Conservation (phyloP, 1,140 invertebrate genomes). For the Archivesica marissinica region DNA sequence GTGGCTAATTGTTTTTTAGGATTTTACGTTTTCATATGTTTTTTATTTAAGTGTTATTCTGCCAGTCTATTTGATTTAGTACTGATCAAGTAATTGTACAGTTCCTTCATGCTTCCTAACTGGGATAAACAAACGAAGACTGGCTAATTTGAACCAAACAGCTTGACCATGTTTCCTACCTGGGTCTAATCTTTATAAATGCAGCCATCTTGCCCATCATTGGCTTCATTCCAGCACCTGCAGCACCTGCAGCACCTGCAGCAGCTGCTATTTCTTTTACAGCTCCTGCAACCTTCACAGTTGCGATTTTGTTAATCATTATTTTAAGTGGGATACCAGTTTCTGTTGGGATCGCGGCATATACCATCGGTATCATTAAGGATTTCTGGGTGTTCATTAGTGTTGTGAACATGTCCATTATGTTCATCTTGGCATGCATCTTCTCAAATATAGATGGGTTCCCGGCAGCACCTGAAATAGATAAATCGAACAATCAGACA, state of each 20-base stretch:
- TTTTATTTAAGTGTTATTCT: too few relatives aligned
- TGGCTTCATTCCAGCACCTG: neutral
- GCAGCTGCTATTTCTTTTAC: neutral
- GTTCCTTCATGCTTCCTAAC: too few relatives aligned
- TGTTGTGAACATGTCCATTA: constrained; percentile 4
- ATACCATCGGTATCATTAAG: neutral
- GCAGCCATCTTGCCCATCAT: constrained; percentile 15
- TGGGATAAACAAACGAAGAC: too few relatives aligned
- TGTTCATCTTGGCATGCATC: constrained; percentile 1
- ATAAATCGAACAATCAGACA: neutral
- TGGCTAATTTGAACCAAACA: too few relatives aligned
- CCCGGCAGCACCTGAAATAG: neutral
- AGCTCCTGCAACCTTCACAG: constrained; percentile 20
- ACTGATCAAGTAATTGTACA: too few relatives aligned
- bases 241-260: neutral
- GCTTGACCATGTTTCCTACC: neutral
- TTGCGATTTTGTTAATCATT: neutral
- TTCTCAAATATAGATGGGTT: neutral
- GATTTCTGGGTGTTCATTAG: constrained; percentile 15
- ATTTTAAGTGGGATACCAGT: constrained; percentile 40
- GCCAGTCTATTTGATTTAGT: too few relatives aligned
- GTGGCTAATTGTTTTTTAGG: too few relatives aligned
- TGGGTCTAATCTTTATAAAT: constrained; percentile 14
- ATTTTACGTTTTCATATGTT: too few relatives aligned
- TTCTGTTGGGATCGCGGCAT: constrained; percentile 11